A percentile compares a stretch with the other conserved stretches of the same genome.
Conservation (phyloP, 2,797 vertebrate species). For the Myripristis jacobus region DNA sequence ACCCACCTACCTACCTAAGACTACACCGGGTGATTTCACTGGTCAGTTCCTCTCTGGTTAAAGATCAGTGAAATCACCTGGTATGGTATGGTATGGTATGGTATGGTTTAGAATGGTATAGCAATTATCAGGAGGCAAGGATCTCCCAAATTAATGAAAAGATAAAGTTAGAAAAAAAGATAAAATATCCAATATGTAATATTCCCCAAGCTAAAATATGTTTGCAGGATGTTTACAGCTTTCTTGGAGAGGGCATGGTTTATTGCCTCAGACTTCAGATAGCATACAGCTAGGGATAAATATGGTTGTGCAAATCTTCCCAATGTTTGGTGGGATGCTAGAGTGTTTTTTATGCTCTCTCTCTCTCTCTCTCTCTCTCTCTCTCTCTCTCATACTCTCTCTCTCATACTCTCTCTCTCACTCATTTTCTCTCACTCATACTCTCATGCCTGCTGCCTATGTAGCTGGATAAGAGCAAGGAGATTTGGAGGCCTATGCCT, state of each 20-base stretch:
- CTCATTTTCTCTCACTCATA: constrained; percentile 21
- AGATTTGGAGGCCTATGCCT: constrained; percentile 7
- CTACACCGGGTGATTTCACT: too few relatives aligned
- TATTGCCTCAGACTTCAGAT: constrained; percentile 51
- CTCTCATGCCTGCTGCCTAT: constrained; percentile 25
- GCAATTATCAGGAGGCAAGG: too few relatives aligned
- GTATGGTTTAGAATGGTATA: too few relatives aligned
- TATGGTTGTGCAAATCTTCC: constrained; percentile 60
- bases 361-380: not conserved
- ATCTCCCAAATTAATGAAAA: not conserved
- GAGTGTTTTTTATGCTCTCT: constrained; percentile 29
- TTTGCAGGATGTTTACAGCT: constrained; percentile 39
- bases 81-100: too few relatives aligned
- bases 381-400: not conserved
- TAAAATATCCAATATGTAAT: not conserved
- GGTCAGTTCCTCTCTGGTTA: too few relatives aligned
- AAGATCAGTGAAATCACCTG: too few relatives aligned
- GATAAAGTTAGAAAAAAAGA: not conserved
- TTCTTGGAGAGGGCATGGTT: constrained; percentile 25
- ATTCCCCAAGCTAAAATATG: constrained; percentile 23
- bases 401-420: not conserved
- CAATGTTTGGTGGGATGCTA: constrained; percentile 16
- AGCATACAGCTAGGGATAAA: constrained; percentile 44
- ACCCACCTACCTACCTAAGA: too few relatives aligned
- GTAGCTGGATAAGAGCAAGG: constrained; percentile 29